phyloP scores from a whole-genome alignment of 1,140 invertebrate genomes.

The Aporrectodea caliginosa region DNA sequence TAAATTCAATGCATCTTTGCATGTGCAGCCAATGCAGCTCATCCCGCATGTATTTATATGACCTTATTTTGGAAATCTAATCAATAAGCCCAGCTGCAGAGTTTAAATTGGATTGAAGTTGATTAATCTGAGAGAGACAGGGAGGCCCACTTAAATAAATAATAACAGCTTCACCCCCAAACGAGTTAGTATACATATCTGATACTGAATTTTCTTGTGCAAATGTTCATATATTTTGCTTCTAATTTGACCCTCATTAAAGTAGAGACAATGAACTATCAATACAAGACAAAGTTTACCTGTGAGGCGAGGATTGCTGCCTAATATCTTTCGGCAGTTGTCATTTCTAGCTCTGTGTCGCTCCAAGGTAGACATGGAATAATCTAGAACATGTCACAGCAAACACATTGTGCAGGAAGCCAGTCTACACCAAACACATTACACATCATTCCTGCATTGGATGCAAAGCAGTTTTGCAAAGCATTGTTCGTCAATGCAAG shows the following conservation, averaged over 20 bases:
- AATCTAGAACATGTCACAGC: background rate
- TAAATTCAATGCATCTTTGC: too few species aligned
- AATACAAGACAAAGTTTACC: background rate
- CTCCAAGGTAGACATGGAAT: background rate
- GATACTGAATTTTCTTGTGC: background rate
- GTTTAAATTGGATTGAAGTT: background rate
- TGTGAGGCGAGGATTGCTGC: constrained; percentile 1
- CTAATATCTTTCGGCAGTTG: background rate
- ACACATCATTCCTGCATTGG: too few species aligned
- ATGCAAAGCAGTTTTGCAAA: too few species aligned
- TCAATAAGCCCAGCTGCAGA: too few species aligned
- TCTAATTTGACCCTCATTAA: background rate
- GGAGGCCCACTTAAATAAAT: background rate
- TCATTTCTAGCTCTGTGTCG: background rate
- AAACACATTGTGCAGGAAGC: too few species aligned
- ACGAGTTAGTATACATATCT: background rate
- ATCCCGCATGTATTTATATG: too few species aligned
- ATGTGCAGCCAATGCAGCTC: too few species aligned
- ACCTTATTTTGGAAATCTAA: too few species aligned
- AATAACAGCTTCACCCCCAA: too few species aligned
- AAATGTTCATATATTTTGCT: background rate
- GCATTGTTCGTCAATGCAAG: too few species aligned
- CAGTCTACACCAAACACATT: too few species aligned
- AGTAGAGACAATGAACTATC: background rate
- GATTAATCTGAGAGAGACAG: background rate